Percentiles rank a stretch among this genome's conserved stretches.
These are phyloP conservation scores for Spicauda simplicius DNA, from an alignment of 2,888 invertebrate species.

Conservation along the genomic window DNA sequence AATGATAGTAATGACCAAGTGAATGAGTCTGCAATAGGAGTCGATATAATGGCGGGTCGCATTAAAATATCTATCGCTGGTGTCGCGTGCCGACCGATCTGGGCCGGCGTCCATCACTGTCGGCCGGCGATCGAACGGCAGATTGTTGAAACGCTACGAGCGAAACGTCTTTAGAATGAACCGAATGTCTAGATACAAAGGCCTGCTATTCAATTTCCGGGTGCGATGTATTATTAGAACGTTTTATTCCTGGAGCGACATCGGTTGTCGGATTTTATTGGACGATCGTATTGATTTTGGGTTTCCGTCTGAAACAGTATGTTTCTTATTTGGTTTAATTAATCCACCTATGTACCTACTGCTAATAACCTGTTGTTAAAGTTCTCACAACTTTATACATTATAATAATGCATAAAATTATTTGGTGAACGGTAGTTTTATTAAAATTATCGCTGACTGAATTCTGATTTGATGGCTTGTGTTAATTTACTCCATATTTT, in stretches of 20 bases:
- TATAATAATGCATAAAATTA: too few species aligned
- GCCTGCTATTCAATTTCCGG: slow-evolving; percentile 28
- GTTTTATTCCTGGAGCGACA: slow-evolving; percentile 9
- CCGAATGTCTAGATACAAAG: slow-evolving; percentile 24
- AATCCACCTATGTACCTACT: too few species aligned
- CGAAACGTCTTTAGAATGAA: slow-evolving; percentile 28
- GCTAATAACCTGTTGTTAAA: too few species aligned
- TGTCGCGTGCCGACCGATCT: slow-evolving; percentile 50
- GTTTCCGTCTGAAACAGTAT: too few species aligned
- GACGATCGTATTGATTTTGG: too few species aligned
- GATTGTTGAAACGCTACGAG: slow-evolving; percentile 47
- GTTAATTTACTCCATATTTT: background rate
- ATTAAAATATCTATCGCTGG: slow-evolving; percentile 45
- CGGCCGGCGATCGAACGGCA: slow-evolving; percentile 45
- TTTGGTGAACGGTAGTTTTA: background rate
- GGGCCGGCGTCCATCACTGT: slow-evolving; percentile 49
- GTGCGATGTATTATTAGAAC: slow-evolving; percentile 14
- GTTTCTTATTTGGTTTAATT: too few species aligned
- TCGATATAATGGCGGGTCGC: slow-evolving; percentile 40
- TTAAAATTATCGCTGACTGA: background rate
- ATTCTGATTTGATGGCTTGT: background rate
- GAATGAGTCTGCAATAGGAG: slow-evolving; percentile 26
- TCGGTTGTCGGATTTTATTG: background rate
- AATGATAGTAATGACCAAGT: slow-evolving; percentile 16
- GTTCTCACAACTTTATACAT: too few species aligned